phyloP scores from a whole-genome alignment of 1,140 invertebrate species.

The Drosophila pallidifrons region DNA sequence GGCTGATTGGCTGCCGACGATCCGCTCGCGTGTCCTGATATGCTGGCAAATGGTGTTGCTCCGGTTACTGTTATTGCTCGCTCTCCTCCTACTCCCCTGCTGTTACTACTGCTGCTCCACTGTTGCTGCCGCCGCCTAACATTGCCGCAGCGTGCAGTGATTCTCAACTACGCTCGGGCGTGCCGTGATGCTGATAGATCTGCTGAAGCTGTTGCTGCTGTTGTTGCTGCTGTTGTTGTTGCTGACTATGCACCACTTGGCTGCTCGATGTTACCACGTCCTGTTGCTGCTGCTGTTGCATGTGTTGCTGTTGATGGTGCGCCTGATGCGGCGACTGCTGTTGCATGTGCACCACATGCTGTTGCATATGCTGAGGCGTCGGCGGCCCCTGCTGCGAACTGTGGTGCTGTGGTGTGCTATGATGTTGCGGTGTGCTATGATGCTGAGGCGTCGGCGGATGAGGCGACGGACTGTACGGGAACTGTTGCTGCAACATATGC shows the following conservation, averaged over 20 bases:
- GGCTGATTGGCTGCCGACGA: conserved; percentile 28
- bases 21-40: conserved; percentile 51
- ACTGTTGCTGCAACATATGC: conserved; percentile 85
- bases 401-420: conserved; percentile 75
- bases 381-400: conserved; percentile 73
- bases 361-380: conserved; percentile 82
- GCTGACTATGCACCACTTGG: conserved; percentile 70
- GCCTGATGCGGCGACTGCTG: conserved; percentile 65
- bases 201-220: conserved; percentile 83
- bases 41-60: conserved; percentile 72
- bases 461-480: conserved; percentile 84
- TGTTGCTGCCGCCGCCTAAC: conserved; percentile 65
- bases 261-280: conserved; percentile 82
- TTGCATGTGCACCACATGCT: conserved; percentile 84
- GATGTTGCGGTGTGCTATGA: conserved; percentile 75
- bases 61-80: conserved; percentile 25
- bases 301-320: conserved; percentile 80
- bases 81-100: conserved; percentile 10
- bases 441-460: conserved; percentile 80
- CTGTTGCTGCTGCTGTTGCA: conserved; percentile 78
- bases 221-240: conserved; percentile 59
- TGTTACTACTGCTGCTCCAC: conserved; percentile 18
- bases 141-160: conserved; percentile 81
- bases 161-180: conserved; percentile 85
- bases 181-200: conserved; percentile 84